Evolutionary conservation across 2,797 vertebrate species (phyloP).

Genomic region (Coregonus sp.): DNA sequence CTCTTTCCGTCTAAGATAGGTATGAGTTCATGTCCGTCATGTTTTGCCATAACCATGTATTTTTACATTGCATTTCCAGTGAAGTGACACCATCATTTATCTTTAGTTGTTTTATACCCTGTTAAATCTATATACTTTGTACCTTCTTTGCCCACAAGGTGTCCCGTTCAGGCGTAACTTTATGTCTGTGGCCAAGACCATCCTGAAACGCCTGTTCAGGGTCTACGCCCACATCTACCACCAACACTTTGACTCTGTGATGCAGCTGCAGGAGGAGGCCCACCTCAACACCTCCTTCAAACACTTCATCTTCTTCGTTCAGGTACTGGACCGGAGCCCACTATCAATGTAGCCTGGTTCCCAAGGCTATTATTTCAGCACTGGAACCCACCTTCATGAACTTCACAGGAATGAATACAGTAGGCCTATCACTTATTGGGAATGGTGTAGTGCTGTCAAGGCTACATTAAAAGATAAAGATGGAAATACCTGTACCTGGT

Average conservation of each 20-base stretch:
- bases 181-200: constrained; percentile 98
- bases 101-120: background rate
- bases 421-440: too few species aligned
- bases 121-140: background rate
- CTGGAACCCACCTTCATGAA: background rate
- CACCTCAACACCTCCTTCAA: constrained; percentile 99
- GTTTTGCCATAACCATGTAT: background rate
- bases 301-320: constrained; percentile 99
- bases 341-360: background rate
- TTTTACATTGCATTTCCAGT: background rate
- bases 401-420: too few species aligned
- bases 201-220: constrained; percentile 94
- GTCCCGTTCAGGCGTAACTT: constrained; percentile 98
- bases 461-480: too few species aligned
- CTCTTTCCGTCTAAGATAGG: constrained; percentile 98
- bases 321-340: constrained; percentile 73
- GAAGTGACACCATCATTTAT: background rate
- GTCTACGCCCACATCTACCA: constrained; percentile 99
- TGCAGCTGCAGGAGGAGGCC: constrained; percentile 97
- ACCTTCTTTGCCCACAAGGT: constrained; percentile 65
- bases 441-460: too few species aligned
- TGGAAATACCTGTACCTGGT: too few species aligned
- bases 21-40: constrained; percentile 49
- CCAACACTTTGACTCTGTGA: constrained; percentile 98
- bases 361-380: background rate